Evolutionary conservation across 2,113 vertebrate genomes (phyloP).

Genomic region (Halcyon malimbica): DNA sequence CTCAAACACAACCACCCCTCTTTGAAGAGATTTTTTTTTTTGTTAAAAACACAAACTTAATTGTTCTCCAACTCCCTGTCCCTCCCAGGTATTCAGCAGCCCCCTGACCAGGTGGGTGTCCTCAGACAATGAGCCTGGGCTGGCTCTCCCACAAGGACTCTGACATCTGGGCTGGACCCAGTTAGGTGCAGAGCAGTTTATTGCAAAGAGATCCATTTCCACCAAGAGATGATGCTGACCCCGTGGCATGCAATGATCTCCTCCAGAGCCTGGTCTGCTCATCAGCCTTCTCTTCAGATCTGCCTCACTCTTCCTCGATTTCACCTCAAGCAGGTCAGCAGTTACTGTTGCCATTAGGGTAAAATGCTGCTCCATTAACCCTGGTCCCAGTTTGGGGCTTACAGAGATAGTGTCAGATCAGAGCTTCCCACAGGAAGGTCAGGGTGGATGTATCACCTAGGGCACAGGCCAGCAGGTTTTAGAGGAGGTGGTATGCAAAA

Average conservation of each 20-base stretch:
- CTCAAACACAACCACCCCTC: background rate
- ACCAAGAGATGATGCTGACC: background rate
- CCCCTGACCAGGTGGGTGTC: background rate
- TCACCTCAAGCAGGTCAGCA: background rate
- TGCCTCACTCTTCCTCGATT: background rate
- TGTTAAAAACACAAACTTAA: background rate
- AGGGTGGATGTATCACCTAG: background rate
- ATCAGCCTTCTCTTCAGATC: background rate
- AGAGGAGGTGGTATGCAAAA: background rate
- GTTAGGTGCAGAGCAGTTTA: background rate
- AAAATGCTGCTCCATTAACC: background rate
- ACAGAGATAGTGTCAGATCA: background rate
- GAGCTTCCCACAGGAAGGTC: background rate
- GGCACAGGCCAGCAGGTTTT: background rate
- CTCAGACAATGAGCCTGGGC: fast-evolving
- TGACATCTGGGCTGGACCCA: fast-evolving
- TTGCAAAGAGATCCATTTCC: background rate
- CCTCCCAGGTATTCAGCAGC: fast-evolving
- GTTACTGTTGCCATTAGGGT: background rate
- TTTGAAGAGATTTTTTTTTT: background rate
- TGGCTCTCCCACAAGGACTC: background rate
- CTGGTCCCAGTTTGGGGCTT: background rate
- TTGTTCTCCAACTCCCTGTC: background rate
- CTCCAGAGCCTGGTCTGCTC: background rate
- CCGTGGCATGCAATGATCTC: background rate